phyloP scores from a whole-genome alignment of 2,888 invertebrate genomes.

The Steinernema hermaphroditum region DNA sequence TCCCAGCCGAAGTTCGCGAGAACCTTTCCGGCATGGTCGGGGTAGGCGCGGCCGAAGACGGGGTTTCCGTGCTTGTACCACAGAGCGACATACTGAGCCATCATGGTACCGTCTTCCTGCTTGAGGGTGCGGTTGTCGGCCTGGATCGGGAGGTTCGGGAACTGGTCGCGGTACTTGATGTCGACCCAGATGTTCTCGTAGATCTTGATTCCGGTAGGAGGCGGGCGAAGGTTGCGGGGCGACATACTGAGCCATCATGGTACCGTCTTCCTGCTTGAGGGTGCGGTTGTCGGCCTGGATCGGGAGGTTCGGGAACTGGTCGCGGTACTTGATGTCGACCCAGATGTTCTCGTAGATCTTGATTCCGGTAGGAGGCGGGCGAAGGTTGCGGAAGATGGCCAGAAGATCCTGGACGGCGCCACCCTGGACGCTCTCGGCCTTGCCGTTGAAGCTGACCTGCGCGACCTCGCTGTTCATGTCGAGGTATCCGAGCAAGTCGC shows the following conservation, averaged over 20 bases:
- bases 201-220: slow-evolving; percentile 51
- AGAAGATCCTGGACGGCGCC: slow-evolving; percentile 45
- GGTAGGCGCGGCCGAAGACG: slow-evolving; percentile 52
- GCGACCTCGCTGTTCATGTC: slow-evolving; percentile 50
- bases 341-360: slow-evolving; percentile 51
- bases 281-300: slow-evolving; percentile 47
- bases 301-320: slow-evolving; percentile 46
- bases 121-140: slow-evolving; percentile 47
- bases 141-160: slow-evolving; percentile 48
- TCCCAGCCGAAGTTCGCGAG: slow-evolving; percentile 50
- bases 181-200: slow-evolving; percentile 53
- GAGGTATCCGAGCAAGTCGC: slow-evolving; percentile 43
- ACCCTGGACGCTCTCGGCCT: slow-evolving; percentile 46
- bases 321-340: slow-evolving; percentile 51
- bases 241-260: slow-evolving; percentile 9
- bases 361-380: slow-evolving; percentile 51
- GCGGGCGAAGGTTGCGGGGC: slow-evolving; percentile 51
- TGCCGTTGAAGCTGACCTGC: slow-evolving; percentile 45
- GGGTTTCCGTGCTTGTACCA: slow-evolving; percentile 60
- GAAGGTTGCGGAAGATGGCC: slow-evolving; percentile 52
- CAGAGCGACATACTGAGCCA: slow-evolving; percentile 48
- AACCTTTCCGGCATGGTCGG: slow-evolving; percentile 45
- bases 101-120: slow-evolving; percentile 36
- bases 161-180: slow-evolving; percentile 48
- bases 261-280: slow-evolving; percentile 43